Conservation (phyloP, 2,888 invertebrate genomes). For the Unio pictorum region DNA sequence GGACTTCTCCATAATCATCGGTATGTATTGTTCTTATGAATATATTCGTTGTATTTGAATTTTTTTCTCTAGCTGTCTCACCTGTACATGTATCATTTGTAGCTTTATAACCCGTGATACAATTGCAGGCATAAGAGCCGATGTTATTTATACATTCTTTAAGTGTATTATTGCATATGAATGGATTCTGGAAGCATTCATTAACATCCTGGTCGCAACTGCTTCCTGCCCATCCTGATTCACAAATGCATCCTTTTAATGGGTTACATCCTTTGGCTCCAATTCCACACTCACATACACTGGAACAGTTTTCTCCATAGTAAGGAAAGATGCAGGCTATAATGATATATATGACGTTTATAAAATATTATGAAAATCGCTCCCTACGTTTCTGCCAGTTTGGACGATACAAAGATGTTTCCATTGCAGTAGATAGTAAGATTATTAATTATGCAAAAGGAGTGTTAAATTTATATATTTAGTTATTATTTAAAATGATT, state of each 20-base stretch:
- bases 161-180: slow-evolving; percentile 2
- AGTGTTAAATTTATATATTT: too few species aligned
- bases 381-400: too few species aligned
- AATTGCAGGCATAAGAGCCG: slow-evolving; percentile 15
- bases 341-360: background rate
- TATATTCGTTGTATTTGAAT: too few species aligned
- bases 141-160: slow-evolving; percentile 11
- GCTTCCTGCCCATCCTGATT: slow-evolving; percentile 11
- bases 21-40: too few species aligned
- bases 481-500: too few species aligned
- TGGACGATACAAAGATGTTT: too few species aligned
- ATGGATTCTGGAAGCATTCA: slow-evolving; percentile 20
- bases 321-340: slow-evolving; percentile 13
- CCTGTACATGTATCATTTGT: background rate
- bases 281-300: slow-evolving; percentile 14
- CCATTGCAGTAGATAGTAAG: too few species aligned
- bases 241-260: slow-evolving; percentile 8
- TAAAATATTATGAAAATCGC: too few species aligned
- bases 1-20: too few species aligned
- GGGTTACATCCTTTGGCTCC: slow-evolving; percentile 10
- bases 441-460: too few species aligned
- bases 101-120: slow-evolving; percentile 10
- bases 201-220: slow-evolving; percentile 21
- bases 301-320: slow-evolving; percentile 19
- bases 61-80: too few species aligned